phyloP scores from a whole-genome alignment of 2,888 invertebrate genomes.

The Hartigia nigra region DNA sequence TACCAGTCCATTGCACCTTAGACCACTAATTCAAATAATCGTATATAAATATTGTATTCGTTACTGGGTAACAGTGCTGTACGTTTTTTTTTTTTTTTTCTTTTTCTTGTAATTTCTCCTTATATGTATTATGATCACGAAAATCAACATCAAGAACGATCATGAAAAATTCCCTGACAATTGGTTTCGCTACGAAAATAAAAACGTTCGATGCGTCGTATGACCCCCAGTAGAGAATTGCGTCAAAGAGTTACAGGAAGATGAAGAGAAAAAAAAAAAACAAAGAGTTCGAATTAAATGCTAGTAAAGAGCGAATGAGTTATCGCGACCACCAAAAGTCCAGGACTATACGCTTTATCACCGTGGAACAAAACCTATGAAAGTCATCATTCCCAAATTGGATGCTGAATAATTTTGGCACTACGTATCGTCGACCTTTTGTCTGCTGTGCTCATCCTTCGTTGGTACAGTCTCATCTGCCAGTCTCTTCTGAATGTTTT shows the following conservation, averaged over 20 bases:
- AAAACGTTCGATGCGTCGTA: not conserved
- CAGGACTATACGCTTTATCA: not conserved
- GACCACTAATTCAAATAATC: slow-evolving; percentile 30
- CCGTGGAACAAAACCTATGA: not conserved
- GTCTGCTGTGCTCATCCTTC: slow-evolving; percentile 68
- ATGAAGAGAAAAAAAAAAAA: not conserved
- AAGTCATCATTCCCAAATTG: not conserved
- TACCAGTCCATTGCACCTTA: slow-evolving; percentile 56
- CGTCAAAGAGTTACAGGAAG: not conserved
- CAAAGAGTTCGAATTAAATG: not conserved
- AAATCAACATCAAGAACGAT: not conserved
- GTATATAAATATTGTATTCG: slow-evolving; percentile 36
- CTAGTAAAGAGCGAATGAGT: not conserved
- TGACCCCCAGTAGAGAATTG: not conserved
- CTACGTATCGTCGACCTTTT: slow-evolving; percentile 74
- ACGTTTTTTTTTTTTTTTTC: too few species aligned
- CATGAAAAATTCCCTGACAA: not conserved
- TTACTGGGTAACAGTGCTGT: slow-evolving; percentile 33
- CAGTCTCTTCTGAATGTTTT: slow-evolving; percentile 64
- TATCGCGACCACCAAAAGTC: not conserved
- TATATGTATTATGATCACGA: not conserved
- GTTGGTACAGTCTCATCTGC: slow-evolving; percentile 62
- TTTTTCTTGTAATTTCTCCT: not conserved
- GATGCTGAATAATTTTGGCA: slow-evolving; percentile 69
- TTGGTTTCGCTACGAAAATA: not conserved